Evolutionary conservation across 2,888 invertebrate species (phyloP), one percentile per base, ranked within the genome.

Genomic region (Yponomeuta evonymella): DNA sequence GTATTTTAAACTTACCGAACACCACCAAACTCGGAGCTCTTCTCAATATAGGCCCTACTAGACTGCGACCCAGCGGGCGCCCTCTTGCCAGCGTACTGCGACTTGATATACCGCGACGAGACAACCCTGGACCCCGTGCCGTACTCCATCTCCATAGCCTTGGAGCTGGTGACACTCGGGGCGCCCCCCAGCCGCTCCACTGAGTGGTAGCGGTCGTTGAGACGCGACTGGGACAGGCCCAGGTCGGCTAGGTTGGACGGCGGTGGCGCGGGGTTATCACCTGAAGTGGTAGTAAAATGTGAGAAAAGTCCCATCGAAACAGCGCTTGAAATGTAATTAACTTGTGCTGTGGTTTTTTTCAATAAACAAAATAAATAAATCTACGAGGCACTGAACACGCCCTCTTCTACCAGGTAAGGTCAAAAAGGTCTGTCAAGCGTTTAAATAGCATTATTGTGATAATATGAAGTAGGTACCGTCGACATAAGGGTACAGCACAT

Each of bases 131-230:
- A 94, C 23, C 93, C 93, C 0, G 94, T 93, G 15, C 94, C 94
- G 48, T 96, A 96, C 76, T 96, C 96, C 78, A 95, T 95, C 70
- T 96, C 96, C 78, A 94, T 90, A n/a, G 89, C 92, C 77, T 93
- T 93, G 71, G 93, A 92, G 80, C 93, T 93, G 33, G 93, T 80
- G 33, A 91, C 89, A 71, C 94, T 94, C 0, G 95, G 93, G 73
- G 95, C 94, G 2, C 94, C 95, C 0, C 93, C 94, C 63, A 95
- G 80, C 51, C 95, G 93, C 83, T 97, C 97, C 48, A 96, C 95
- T 6, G 97, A 97, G 81, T 97, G 97, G 80, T 98, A 98, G 58
- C 98, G 94, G 74, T 97, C 97, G 82, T 98, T 98, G 8, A 98
- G 87, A 71, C 96, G 94, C 11, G 97, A 97, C 78, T 96, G 96